Evolutionary conservation across 2,797 vertebrate genomes (phyloP), one percentile per base, ranked within the genome.

Genomic region (Chrysocyon brachyurus): DNA sequence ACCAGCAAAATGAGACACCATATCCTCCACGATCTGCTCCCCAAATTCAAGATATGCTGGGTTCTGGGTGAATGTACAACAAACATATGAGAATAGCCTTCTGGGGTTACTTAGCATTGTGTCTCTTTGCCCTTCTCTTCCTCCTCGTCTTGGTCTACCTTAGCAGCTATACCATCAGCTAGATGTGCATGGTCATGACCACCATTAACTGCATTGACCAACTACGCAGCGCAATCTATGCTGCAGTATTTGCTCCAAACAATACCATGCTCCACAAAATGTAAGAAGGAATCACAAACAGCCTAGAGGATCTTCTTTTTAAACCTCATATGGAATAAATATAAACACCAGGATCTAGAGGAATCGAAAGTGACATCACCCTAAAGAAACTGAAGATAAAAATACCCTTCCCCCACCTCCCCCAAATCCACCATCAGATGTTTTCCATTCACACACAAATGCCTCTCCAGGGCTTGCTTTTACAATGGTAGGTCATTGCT

Each of bases 381-480:
- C 63, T 85, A 72, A 90, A 75, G 57, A 46, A 28, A 79, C 11
- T 33, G 54, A 86, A 83, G 90, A 90, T 61, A 91, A 75, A 92
- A 89, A 57, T 1, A 31, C 54, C 19, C 82, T 6, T 52, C 21
- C 12, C 2, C 10, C 21, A 5, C 28, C 1, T 3, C 31, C 36
- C 36, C 5, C 31, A 17, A 79, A 88, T 3, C 10, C 63, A 68
- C 31, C 0, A 0, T 52, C 2, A 59, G 33, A 40, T 22, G 11
- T 26, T 79, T 72, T 56, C 49, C 36, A 26, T 16, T 61, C 59
- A 12, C 0, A 46, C 12, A 46, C 66, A 77, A 31, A 57, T 15
- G 78, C 56, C 49, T 33, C 92, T 24, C 21, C 1, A 21, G 24
- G 5, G 78, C 61, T 86, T 24, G 16, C 49, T 77, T 82, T 72